Base-by-base conservation (phyloP, 2,888 invertebrate genomes). In the Pollenia amentaria region DNA sequence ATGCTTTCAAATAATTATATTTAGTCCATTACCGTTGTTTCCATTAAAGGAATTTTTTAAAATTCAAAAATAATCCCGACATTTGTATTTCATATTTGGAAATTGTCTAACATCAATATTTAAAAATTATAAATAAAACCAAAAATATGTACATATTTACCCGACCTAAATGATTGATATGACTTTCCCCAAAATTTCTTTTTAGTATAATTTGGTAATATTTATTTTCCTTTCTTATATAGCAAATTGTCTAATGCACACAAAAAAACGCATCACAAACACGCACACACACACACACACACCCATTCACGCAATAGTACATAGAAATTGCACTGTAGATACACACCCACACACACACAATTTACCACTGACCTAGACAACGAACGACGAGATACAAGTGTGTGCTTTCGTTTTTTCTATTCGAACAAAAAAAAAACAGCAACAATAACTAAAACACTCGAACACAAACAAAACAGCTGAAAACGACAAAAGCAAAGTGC, bases 361-460 rank as follows among this genome's bases (percentile, higher is more conserved):
- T 85, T 87, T 88, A 91, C 92, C 90, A 92, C 91, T 92, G 92
- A 92, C 92, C 92, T 91, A 92, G 87, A 91, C 90, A 88, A 88
- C 80, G 69, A 85, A 85, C 79, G 83, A 85, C 83, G 88, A 84
- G 42, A 77, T 82, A 84, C 87, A 88, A 87, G 77, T 88, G 85
- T 78, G 46, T 77, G 79, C 67, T 76, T 82, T 87, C 78, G 85
- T 82, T 82, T 82, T 81, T 42, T 69, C 14, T 67, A 40, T 40
- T 4, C 38, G 29, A 44, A 10, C 62, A 51, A n/a, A 69, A 82
- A 64, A 69, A 21, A n/a, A 60, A 57, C 8, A 16, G 1, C 64
- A 55, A 70, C 48, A 55, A 29, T 29, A 29, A 29, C 29, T 29
- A 29, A 46, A 29, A 81, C 60, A 67, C 16, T 42, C 44, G 21